Evolutionary conservation across 2,113 vertebrate genomes (phyloP).

Genomic region (Podiceps cristatus): DNA sequence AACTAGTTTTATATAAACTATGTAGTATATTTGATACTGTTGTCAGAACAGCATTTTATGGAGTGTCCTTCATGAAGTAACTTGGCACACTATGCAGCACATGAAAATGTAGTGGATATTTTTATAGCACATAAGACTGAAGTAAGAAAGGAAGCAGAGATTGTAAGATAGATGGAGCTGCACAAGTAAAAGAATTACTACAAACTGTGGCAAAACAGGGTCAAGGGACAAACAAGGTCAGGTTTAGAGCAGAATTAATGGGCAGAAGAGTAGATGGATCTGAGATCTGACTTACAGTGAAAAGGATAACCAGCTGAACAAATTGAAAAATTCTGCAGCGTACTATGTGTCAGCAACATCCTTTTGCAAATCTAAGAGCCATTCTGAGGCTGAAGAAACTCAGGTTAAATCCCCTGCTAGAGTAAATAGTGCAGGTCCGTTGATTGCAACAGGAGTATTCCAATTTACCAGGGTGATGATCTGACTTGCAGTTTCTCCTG

Average conservation of each 20-base stretch:
- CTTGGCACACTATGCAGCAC: not conserved
- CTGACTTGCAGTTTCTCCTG: not conserved
- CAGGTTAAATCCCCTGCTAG: not conserved
- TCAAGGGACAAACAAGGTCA: not conserved
- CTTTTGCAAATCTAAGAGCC: not conserved
- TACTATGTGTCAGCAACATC: not conserved
- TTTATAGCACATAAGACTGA: not conserved
- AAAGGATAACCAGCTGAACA: not conserved
- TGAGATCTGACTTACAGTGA: not conserved
- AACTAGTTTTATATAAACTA: not conserved
- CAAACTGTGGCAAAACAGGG: not conserved
- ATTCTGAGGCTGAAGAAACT: not conserved
- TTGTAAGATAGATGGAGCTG: not conserved
- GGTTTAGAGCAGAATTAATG: slow-evolving; percentile 6
- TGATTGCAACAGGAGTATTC: not conserved
- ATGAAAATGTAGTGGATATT: not conserved
- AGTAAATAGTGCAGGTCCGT: not conserved
- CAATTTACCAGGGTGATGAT: not conserved
- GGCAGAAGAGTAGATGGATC: not conserved
- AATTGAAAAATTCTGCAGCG: not conserved
- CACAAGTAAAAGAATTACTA: not conserved
- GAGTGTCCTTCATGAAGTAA: not conserved
- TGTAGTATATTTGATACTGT: not conserved
- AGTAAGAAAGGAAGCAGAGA: not conserved
- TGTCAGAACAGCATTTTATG: not conserved